Conservation (phyloP, 1,140 invertebrate species). For the Pogonomyrmex californicus region DNA sequence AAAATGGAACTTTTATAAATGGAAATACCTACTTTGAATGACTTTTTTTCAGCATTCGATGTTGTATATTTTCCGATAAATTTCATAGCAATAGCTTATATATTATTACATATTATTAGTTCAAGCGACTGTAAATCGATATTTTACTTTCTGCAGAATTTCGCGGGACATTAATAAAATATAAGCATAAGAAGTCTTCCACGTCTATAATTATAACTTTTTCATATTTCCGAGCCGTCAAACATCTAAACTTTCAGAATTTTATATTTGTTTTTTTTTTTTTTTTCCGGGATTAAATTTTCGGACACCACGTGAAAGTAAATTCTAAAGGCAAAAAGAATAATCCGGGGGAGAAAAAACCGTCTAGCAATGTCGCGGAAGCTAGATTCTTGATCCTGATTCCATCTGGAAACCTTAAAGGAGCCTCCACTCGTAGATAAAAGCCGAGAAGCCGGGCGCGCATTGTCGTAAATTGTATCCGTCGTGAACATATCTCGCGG, state of each 20-base stretch:
- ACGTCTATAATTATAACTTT: not conserved
- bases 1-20: no score
- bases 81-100: no score
- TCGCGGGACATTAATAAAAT: not conserved
- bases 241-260: not conserved
- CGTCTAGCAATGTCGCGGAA: not conserved
- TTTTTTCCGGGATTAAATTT: slow-evolving; percentile 35
- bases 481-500: slow-evolving; percentile 26
- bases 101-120: no score
- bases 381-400: slow-evolving; percentile 23
- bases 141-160: not conserved
- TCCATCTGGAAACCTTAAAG: slow-evolving; percentile 35
- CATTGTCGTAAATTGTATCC: slow-evolving; percentile 41
- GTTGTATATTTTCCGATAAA: no score
- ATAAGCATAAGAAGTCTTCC: not conserved
- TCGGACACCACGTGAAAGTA: not conserved
- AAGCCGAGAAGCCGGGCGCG: slow-evolving; percentile 16
- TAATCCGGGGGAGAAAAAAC: slow-evolving; percentile 6
- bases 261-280: not conserved
- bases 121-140: not conserved
- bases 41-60: no score
- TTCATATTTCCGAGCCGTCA: slow-evolving; percentile 8
- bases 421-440: slow-evolving; percentile 29
- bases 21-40: no score
- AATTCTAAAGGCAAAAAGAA: slow-evolving; percentile 23